phyloP scores from a whole-genome alignment of 64 coral and sea anemone species.

The Montipora cactus region DNA sequence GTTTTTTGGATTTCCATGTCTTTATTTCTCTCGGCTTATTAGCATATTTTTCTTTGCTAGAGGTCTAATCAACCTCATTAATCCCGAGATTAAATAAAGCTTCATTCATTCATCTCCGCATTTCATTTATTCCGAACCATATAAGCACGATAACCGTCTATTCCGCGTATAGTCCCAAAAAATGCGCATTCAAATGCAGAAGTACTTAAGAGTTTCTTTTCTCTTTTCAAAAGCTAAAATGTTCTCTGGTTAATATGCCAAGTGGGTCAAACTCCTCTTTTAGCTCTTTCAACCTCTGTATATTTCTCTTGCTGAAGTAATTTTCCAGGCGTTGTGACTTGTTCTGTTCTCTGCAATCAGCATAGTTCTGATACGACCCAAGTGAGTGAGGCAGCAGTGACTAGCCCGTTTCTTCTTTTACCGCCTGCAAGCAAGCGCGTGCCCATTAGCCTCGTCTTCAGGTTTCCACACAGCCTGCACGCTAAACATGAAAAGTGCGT shows the following conservation, averaged over 20 bases:
- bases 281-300: not conserved
- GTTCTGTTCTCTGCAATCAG: slow-evolving; percentile 2
- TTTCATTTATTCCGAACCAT: too few relatives aligned
- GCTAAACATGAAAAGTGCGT: slow-evolving; percentile 13
- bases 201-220: too few relatives aligned
- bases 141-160: too few relatives aligned
- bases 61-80: too few relatives aligned
- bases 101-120: too few relatives aligned
- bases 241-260: slow-evolving; percentile 24
- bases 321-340: not conserved
- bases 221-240: not conserved
- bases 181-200: too few relatives aligned
- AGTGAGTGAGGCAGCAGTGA: slow-evolving; percentile 39
- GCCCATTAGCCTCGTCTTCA: slow-evolving; percentile 26
- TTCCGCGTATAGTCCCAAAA: too few relatives aligned
- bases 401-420: not conserved
- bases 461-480: slow-evolving; percentile 29
- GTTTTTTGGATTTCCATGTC: too few relatives aligned
- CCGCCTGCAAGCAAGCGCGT: not conserved
- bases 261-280: slow-evolving; percentile 19
- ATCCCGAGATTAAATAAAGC: too few relatives aligned
- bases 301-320: slow-evolving; percentile 10
- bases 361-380: slow-evolving; percentile 32
- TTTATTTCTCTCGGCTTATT: too few relatives aligned
- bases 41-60: too few relatives aligned